Conservation (phyloP, 2,888 invertebrate genomes). For the Bhutanitis thaidina region DNA sequence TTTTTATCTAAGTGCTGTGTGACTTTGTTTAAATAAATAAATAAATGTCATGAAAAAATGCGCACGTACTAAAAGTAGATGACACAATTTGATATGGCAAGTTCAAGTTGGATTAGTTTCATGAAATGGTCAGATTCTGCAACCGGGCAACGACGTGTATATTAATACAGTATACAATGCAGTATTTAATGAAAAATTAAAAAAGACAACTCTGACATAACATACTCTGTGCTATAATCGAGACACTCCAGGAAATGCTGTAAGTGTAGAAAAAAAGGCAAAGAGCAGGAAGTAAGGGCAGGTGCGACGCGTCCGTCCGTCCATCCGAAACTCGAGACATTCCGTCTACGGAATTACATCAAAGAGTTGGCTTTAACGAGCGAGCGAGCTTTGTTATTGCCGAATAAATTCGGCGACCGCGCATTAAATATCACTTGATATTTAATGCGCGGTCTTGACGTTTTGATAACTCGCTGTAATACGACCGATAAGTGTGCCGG, state of each 20-base stretch:
- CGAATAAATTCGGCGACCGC: background rate
- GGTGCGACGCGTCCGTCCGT: constrained; percentile 52
- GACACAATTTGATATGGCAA: too few relatives aligned
- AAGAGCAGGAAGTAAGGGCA: constrained; percentile 54
- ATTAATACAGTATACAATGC: too few relatives aligned
- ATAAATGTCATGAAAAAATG: too few relatives aligned
- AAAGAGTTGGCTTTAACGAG: constrained; percentile 15
- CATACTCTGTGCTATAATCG: constrained; percentile 6
- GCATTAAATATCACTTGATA: background rate
- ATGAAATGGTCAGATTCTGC: too few relatives aligned
- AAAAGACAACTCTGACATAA: background rate
- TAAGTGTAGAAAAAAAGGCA: constrained; percentile 36
- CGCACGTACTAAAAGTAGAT: too few relatives aligned
- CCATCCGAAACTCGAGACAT: constrained; percentile 36
- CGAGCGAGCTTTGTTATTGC: constrained; percentile 1
- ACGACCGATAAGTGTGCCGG: background rate
- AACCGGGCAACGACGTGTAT: too few relatives aligned
- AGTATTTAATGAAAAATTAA: too few relatives aligned
- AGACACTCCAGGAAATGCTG: constrained; percentile 52
- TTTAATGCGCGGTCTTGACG: too few relatives aligned
- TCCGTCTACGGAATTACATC: constrained; percentile 29
- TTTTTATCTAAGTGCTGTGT: too few relatives aligned
- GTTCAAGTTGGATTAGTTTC: too few relatives aligned
- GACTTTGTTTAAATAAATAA: too few relatives aligned
- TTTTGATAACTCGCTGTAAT: constrained; percentile 3